Evolutionary conservation across 2,113 vertebrate genomes (phyloP), one percentile per base, ranked within the genome.

Genomic region (Casuarius casuarius): DNA sequence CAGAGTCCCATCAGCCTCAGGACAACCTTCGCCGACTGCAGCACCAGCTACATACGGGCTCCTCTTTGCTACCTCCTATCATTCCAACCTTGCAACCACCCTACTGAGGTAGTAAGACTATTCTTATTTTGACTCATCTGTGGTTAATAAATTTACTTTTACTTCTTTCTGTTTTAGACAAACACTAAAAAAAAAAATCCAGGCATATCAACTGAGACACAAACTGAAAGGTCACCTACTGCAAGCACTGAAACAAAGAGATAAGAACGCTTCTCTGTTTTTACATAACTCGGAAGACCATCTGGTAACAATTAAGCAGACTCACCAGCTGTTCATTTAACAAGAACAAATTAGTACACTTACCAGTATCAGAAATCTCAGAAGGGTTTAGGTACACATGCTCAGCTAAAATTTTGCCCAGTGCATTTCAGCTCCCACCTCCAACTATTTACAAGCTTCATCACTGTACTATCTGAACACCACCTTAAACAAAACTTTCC

Each of bases 81-180:
- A 0, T 52, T 79, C 54, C 79, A 83, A 94, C 33, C 78, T 38
- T 46, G 23, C 78, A 93, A 77, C 71, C 90, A 74, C 63, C 56
- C 75, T 18, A 54, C 49, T 20, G 8, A 28, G 52, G 33, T 8
- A 79, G 48, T 6, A 12, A 96, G 33, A 35, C 40, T 71, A 26
- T 29, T 96, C 93, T 65, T 83, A 46, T 19, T 90, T 95, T 96
- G 95, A 97, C 75, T 96, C 94, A 96, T 10, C 54, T 5, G 0
- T 38, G 51, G 90, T 96, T 96, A 95, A 93, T 77, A 91, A 84
- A 93, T 89, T 84, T 88, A 86, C 95, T 96, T 95, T 89, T 92
- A 84, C 83, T 95, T 96, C 90, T 91, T 74, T 85, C 93, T 86
- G 76, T 83, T 94, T 96, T 83, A 96, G 85, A 75, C 68, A 88